Percentiles rank a stretch among this genome's conserved stretches.
These are phyloP conservation scores for Saxidomus purpurata DNA, from an alignment of 1,140 invertebrate genomes.

Conservation along the genomic window DNA sequence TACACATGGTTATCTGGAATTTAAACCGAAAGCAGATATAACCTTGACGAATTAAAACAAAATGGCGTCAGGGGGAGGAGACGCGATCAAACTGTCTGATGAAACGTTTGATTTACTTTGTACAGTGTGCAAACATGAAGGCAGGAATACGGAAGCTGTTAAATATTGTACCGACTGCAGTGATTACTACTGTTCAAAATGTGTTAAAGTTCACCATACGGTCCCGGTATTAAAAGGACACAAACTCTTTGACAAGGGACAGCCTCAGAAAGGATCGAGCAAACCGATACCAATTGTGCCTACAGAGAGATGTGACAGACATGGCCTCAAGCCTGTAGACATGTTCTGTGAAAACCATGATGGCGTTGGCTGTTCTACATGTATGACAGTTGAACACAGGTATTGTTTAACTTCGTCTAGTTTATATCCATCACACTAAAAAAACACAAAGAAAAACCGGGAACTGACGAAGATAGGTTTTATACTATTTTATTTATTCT, in stretches of 20 bases:
- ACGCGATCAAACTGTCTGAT: background rate
- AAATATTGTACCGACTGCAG: background rate
- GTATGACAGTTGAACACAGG: background rate
- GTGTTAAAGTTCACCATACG: background rate
- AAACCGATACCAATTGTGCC: background rate
- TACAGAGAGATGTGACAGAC: background rate
- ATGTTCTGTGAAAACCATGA: constrained; percentile 17
- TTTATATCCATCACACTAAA: no score
- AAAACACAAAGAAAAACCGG: no score
- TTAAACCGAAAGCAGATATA: no score
- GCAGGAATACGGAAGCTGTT: background rate
- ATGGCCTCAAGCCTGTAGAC: background rate
- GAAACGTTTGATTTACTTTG: background rate
- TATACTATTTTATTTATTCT: no score
- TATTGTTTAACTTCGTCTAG: no score
- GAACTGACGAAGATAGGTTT: no score
- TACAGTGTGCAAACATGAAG: background rate
- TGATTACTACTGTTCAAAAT: background rate
- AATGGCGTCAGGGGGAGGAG: background rate
- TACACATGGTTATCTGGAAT: no score
- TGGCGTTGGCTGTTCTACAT: background rate
- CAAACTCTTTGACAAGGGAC: background rate
- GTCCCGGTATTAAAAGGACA: background rate
- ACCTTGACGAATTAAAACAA: no score
- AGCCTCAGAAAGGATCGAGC: background rate